Evolutionary conservation across 2,888 invertebrate genomes (phyloP), one percentile per base, ranked within the genome.

Genomic region (Gnatocerus cornutus): DNA sequence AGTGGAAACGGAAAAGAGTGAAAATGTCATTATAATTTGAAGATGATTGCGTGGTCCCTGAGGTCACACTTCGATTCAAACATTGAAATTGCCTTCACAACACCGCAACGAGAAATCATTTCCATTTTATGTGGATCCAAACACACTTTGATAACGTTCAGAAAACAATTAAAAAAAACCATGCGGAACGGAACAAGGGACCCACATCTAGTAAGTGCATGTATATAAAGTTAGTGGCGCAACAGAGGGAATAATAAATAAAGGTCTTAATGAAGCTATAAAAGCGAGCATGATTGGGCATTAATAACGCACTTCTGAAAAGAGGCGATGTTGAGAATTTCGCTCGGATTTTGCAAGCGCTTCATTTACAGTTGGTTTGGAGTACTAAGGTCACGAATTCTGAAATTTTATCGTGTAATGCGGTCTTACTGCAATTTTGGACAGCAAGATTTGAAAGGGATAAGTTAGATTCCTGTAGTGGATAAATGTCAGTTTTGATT

Each of bases 21-120:
- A 39, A 39, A 39, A 55, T 55, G 56, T 41, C 56, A 27, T 56
- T 39, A 41, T 41, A 41, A 39, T 56, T 41, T 41, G 39, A 30
- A 56, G 27, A 43, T 30, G 56, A 41, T 43, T 21, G 43, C 21
- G 21, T 43, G 53, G 14, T 10, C 14, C 14, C 37, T 53, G 27
- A 29, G 46, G 46, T 27, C 46, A 46, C 46, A 46, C 46, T 46
- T 46, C 21, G 13, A 27, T 41, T 41, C 12, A 41, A 46, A 46
- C 46, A 46, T 46, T 46, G 27, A 46, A 46, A 46, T 27, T 12
- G 41, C 12, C 41, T 41, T 12, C 10, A 41, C 12, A 13, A 41
- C 41, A 41, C 41, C 13, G 41, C 41, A 33, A 33, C 7, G 9
- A 33, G 7, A n/a, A 21, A 21, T 21, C n/a, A 9, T 33, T 33